Evolutionary conservation across 2,888 invertebrate genomes (phyloP), one percentile per base, ranked within the genome.

Genomic region (Eudasyphora cyanicolor): DNA sequence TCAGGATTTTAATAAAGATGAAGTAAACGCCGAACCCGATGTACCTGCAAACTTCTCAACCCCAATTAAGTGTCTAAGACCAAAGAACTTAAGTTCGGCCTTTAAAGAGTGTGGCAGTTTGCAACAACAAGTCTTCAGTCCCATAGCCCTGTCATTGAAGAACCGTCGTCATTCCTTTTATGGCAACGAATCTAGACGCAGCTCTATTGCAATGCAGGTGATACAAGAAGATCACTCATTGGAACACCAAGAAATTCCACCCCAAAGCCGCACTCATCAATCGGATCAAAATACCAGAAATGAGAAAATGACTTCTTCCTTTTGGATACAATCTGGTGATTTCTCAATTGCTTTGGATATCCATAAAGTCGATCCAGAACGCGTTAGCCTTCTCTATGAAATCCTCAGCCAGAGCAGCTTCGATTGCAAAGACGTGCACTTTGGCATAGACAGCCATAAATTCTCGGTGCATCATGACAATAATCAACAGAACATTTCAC

Each of bases 191-290:
- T n/a, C 88, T 0, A 87, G 89, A 0, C 90, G 91, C 62, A 90
- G 87, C 19, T 91, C 91, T 0, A 2, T 89, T 54, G 86, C 86
- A 27, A 91, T 91, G 91, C 90, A 91, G 74, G 90, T 90, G 5
- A 91, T 91, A 10, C n/a, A n/a, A n/a, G n/a, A n/a, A n/a, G n/a
- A n/a, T n/a, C n/a, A n/a, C 5, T 88, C 89, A 0, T 29, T 90
- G 45, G 89, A 89, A 19, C 74, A 87, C 42, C 85, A 81, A 10
- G 70, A 54, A 14, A 27, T 77, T 0, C 77, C 76, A 2, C n/a
- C n/a, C n/a, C n/a, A n/a, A n/a, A n/a, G n/a, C n/a, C n/a, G n/a
- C n/a, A n/a, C n/a, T n/a, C n/a, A n/a, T n/a, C n/a, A n/a, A n/a
- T n/a, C n/a, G n/a, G n/a, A n/a, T n/a, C 1, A 86, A 86, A 10